phyloP scores from a whole-genome alignment of 2,113 vertebrate species.

The Actinemys pallida region DNA sequence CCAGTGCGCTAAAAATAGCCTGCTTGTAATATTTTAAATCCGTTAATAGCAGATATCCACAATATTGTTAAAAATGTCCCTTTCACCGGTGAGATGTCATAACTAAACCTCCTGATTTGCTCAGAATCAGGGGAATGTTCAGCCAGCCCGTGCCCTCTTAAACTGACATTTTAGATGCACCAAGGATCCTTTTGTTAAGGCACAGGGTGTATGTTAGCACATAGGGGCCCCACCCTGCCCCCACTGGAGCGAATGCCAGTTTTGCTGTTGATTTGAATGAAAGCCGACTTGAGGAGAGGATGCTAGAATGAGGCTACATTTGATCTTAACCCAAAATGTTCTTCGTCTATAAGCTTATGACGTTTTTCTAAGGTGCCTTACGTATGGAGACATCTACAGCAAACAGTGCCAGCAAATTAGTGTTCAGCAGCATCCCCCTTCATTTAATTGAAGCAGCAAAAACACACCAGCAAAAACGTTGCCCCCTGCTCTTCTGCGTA shows the following conservation, averaged over 20 bases:
- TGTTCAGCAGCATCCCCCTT: neutral
- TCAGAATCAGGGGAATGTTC: neutral
- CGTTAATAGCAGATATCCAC: neutral
- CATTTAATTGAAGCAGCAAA: neutral
- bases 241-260: neutral
- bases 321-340: neutral
- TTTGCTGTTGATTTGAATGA: neutral
- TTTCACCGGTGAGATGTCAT: neutral
- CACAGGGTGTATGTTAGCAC: neutral
- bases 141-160: neutral
- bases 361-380: neutral
- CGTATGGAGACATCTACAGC: neutral
- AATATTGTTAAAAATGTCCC: conserved; percentile 57
- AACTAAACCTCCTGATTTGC: neutral
- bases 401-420: neutral
- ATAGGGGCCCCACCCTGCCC: neutral
- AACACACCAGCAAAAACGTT: neutral
- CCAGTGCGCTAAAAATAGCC: conserved; percentile 76
- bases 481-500: neutral
- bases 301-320: neutral
- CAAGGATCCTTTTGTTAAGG: neutral
- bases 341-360: neutral
- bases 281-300: neutral
- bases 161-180: fast-evolving
- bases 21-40: conserved; percentile 70